Percentiles rank a stretch among this genome's conserved stretches.
phyloP scores from a whole-genome alignment of 1,140 invertebrate species.

The Harlomillsia oculata region DNA sequence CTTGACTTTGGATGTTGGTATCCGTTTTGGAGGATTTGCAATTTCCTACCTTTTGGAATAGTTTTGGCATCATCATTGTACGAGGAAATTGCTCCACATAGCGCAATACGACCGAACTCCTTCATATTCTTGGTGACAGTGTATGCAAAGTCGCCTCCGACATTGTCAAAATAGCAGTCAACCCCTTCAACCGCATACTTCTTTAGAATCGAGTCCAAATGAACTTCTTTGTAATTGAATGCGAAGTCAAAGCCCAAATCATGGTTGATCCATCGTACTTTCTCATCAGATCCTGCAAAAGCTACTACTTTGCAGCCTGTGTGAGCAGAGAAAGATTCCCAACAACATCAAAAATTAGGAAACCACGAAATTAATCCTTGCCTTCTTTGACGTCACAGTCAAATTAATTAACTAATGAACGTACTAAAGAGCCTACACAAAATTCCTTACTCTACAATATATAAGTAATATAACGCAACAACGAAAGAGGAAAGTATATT shows the following conservation, averaged over 20 bases:
- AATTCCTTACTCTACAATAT: too few relatives aligned
- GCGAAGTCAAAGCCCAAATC: conserved; percentile 45
- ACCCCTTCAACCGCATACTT: conserved; percentile 42
- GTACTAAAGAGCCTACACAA: too few relatives aligned
- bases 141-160: conserved; percentile 43
- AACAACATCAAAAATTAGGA: neutral
- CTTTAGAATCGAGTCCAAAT: conserved; percentile 38
- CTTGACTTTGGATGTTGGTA: too few relatives aligned
- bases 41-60: conserved; percentile 35
- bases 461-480: too few relatives aligned
- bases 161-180: conserved; percentile 65
- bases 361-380: too few relatives aligned
- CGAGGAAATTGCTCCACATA: conserved; percentile 41
- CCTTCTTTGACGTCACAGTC: too few relatives aligned
- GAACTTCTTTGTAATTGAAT: conserved; percentile 43
- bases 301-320: conserved; percentile 42
- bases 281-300: conserved; percentile 42
- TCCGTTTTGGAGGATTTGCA: too few relatives aligned
- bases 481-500: too few relatives aligned
- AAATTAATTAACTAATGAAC: too few relatives aligned
- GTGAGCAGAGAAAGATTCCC: neutral
- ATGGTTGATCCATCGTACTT: conserved; percentile 42
- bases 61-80: conserved; percentile 37
- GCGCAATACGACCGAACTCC: conserved; percentile 40
- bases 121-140: conserved; percentile 42